Evolutionary conservation across 2,797 vertebrate species (phyloP), one percentile per base, ranked within the genome.

Genomic region (Pangasius sanitwongsei): DNA sequence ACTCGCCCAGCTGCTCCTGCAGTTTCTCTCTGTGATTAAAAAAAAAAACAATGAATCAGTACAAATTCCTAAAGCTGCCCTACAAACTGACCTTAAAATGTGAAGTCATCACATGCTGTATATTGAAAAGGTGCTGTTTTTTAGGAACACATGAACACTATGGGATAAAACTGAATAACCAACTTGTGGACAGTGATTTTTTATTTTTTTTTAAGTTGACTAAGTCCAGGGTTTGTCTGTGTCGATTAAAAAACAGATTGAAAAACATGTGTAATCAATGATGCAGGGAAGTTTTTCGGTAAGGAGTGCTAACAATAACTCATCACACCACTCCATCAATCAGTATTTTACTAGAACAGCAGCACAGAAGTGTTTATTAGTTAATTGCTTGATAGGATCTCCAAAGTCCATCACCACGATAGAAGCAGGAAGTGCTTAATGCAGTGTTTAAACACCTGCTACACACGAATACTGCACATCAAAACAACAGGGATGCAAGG

Each of bases 11-110:
- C 4, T 88, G 78, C 88, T 92, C 37, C 87, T 87, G 67, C 0
- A 95, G 88, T 1, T 92, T 41, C 0, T 90, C 80, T 72, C 96
- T 96, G 92, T 5, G 78, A 90, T 0, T 6, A n/a, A 89, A 23
- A 91, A 67, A 81, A 90, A 20, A 91, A 61, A 85, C 20, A 55
- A 9, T 53, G 20, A 87, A 63, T 83, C 31, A 82, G 48, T 70
- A 9, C 13, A 50, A 20, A 9, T 85, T 28, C 53, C 57, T 59
- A 28, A 74, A 8, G 20, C 53, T 18, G 18, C 1, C 18, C 12
- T 31, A 83, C 28, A 67, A 20, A 48, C 25, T 50, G 61, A 50
- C 28, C n/a, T 18, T 31, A 16, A 80, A 31, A 3, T n/a, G 0
- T 48, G 15, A 77, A 50, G 31, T 77, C 74, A 53, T n/a, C 25